Evolutionary conservation across 2,888 invertebrate species (phyloP), one percentile per base, ranked within the genome.

Genomic region (Drosophila neonasuta): DNA sequence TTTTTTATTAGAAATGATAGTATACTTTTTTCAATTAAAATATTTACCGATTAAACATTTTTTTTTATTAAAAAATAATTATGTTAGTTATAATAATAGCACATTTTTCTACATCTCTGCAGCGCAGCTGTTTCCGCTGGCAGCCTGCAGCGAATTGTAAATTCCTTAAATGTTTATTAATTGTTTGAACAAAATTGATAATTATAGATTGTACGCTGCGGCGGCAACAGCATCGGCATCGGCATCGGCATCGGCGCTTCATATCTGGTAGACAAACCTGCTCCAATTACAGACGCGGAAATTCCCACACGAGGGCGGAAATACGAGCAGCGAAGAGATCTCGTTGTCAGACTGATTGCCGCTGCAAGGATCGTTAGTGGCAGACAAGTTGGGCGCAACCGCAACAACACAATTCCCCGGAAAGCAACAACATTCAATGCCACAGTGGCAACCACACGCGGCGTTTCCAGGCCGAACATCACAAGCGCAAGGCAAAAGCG

Each of bases 371-470:
- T 87, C 84, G 86, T 87, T 86, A 87, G 87, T 76, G 87, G 79
- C 81, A 88, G 88, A 89, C 89, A 89, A 88, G 88, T 89, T 89
- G 89, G 89, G 89, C 89, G 89, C 89, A 86, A 81, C 89, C 89
- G 88, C 85, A 89, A 89, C 89, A 88, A 86, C 80, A 84, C 76
- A 79, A 83, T 89, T 79, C 67, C 82, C 79, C 68, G 74, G 84
- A 89, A 89, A 71, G 75, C 10, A 48, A 34, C 17, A 45, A 46
- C 46, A 60, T 55, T 65, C 49, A 61, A 66, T 45, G 65, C 42
- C 57, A 30, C 49, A 36, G 46, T 72, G 59, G 63, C 78, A 75
- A 79, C 86, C 88, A 86, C 87, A 88, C 85, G 88, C 88, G 77
- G 85, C 70, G 79, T 79, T 69, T 72, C 15, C 52, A 55, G 51